These are phyloP conservation scores for Psittacara wagleri DNA, from an alignment of 2,113 vertebrate genomes.

Conservation along the genomic window DNA sequence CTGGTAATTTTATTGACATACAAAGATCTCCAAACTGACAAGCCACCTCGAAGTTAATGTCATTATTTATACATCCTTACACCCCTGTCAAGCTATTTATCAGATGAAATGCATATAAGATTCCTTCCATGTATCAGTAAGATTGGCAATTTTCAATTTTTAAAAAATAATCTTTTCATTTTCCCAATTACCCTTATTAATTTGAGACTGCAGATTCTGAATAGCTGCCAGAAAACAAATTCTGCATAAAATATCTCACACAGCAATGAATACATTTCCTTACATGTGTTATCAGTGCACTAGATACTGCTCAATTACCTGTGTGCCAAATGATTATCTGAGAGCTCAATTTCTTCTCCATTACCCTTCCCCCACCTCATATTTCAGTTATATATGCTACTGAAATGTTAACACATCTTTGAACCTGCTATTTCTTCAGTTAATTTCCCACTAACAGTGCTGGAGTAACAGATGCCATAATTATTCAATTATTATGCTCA, in stretches of 20 bases:
- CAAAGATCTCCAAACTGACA: neutral
- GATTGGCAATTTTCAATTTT: neutral
- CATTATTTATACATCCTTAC: neutral
- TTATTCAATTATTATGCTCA: conserved; percentile 89
- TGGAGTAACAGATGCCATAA: conserved; percentile 92
- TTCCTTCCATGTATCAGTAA: neutral
- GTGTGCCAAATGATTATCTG: conserved; percentile 90
- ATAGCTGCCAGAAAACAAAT: conserved; percentile 4
- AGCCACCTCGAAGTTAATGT: neutral
- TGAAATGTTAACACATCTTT: conserved; percentile 86
- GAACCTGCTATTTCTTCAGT: conserved; percentile 85
- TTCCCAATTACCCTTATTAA: conserved; percentile 40
- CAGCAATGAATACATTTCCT: conserved; percentile 16
- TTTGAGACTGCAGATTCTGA: conserved; percentile 36
- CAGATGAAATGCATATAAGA: neutral
- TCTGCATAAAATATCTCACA: neutral
- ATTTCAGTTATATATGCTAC: conserved; percentile 92
- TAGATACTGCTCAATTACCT: conserved; percentile 92
- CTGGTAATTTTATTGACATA: neutral
- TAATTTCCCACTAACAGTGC: conserved; percentile 87
- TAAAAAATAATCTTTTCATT: conserved; percentile 52
- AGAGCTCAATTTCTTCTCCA: conserved; percentile 91
- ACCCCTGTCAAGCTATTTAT: neutral
- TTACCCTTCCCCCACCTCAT: conserved; percentile 84
- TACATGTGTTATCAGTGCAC: conserved; percentile 71